These are phyloP conservation scores for Thyatira batis DNA, from an alignment of 2,888 invertebrate genomes.

Conservation along the genomic window DNA sequence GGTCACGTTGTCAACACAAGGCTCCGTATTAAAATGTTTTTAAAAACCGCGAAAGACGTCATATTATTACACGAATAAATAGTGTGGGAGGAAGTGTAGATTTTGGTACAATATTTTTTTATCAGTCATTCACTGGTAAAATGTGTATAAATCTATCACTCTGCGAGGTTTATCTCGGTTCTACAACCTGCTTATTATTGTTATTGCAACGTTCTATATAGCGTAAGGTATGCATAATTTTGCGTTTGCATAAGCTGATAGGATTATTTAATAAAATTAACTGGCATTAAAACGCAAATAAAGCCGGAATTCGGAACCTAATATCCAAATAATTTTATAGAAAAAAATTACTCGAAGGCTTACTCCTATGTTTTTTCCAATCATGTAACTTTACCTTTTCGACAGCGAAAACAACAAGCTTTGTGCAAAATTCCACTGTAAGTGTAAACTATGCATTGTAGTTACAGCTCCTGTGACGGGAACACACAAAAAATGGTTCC, in stretches of 20 bases:
- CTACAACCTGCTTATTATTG: neutral
- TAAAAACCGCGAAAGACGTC: neutral
- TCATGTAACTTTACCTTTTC: neutral
- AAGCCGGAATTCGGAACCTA: too few relatives aligned
- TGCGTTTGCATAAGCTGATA: too few relatives aligned
- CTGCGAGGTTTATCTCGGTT: neutral
- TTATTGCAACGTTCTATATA: neutral
- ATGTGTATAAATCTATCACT: neutral
- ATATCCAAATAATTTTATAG: too few relatives aligned
- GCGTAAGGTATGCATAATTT: neutral
- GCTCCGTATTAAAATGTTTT: neutral
- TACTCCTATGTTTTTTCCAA: neutral
- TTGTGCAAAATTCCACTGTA: neutral
- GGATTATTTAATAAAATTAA: too few relatives aligned
- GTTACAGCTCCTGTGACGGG: conserved; percentile 12
- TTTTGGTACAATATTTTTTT: neutral
- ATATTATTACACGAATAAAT: neutral
- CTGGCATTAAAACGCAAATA: too few relatives aligned
- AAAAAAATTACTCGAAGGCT: too few relatives aligned
- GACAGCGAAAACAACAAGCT: neutral
- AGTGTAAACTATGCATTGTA: neutral
- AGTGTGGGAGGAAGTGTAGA: neutral
- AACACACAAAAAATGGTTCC: conserved; percentile 35
- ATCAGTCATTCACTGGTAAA: neutral
- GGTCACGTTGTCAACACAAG: neutral